Conservation (phyloP, 2,113 vertebrate genomes). For the Prolemur simus region DNA sequence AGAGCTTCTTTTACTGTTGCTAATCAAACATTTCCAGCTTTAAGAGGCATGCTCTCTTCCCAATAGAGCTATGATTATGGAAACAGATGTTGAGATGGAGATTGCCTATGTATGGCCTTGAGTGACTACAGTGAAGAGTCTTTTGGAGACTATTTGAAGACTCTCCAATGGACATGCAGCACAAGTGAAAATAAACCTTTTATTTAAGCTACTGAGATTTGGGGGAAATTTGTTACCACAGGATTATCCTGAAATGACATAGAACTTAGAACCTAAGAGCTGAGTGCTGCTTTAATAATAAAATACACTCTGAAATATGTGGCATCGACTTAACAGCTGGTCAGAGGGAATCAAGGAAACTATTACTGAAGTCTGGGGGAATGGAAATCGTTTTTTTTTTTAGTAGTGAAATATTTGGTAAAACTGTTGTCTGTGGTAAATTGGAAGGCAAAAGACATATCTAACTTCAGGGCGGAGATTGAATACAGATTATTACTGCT, state of each 20-base stretch:
- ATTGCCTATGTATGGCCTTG: not conserved
- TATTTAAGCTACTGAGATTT: not conserved
- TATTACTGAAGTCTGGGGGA: not conserved
- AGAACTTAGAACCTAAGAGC: not conserved
- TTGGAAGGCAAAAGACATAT: not conserved
- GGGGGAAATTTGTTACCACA: not conserved
- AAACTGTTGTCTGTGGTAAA: not conserved
- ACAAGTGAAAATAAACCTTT: not conserved
- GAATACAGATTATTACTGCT: not conserved
- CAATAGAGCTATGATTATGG: not conserved
- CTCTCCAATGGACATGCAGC: not conserved
- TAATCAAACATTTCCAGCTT: not conserved
- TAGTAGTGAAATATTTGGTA: not conserved
- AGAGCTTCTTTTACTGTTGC: not conserved
- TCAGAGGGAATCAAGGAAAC: not conserved
- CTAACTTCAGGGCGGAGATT: not conserved
- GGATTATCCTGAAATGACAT: not conserved
- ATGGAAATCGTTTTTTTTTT: not conserved
- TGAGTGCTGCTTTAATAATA: not conserved
- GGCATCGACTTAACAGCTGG: not conserved
- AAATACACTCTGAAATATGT: not conserved
- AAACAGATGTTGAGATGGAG: not conserved
- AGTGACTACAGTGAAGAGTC: not conserved
- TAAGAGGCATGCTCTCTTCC: not conserved
- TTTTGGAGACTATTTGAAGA: not conserved